A percentile compares a stretch with the other conserved stretches of the same genome.
Conservation (phyloP, 2,888 invertebrate genomes). For the Cheilosia pagana region DNA sequence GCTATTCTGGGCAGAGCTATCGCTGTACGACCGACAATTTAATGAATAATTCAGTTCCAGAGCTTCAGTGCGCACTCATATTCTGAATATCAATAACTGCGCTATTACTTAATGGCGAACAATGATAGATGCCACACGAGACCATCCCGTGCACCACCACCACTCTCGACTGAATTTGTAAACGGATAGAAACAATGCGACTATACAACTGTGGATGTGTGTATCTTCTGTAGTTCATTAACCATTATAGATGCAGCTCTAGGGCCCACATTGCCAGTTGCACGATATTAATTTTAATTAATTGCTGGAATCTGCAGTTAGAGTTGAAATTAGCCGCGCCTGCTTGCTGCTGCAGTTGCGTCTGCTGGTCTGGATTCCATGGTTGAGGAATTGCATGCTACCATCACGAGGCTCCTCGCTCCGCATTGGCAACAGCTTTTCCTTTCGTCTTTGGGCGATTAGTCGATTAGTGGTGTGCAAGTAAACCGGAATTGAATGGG, state of each 20-base stretch:
- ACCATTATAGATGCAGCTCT: constrained; percentile 46
- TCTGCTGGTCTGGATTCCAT: constrained; percentile 51
- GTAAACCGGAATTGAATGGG: constrained; percentile 41
- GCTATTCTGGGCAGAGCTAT: constrained; percentile 1
- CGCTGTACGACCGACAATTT: constrained; percentile 20
- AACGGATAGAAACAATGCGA: constrained; percentile 28
- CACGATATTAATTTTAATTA: constrained; percentile 69
- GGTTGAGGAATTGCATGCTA: constrained; percentile 56
- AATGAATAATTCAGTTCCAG: constrained; percentile 70
- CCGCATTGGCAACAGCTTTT: constrained; percentile 26
- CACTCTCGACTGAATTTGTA: constrained; percentile 38
- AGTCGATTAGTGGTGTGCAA: constrained; percentile 46
- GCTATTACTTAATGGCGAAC: constrained; percentile 70
- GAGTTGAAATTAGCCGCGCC: constrained; percentile 47
- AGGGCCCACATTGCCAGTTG: constrained; percentile 53
- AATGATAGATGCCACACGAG: constrained; percentile 54
- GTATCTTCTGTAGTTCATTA: constrained; percentile 65
- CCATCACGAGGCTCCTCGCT: constrained; percentile 17
- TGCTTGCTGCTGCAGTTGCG: constrained; percentile 18
- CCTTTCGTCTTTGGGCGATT: constrained; percentile 47
- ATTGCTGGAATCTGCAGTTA: constrained; percentile 61
- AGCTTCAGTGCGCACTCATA: constrained; percentile 53
- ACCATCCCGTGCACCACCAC: constrained; percentile 1
- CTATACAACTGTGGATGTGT: not conserved
- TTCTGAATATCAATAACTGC: constrained; percentile 70